These are phyloP conservation scores for Eptesicus fuscus DNA, from an alignment of 2,113 vertebrate species.

Conservation along the genomic window DNA sequence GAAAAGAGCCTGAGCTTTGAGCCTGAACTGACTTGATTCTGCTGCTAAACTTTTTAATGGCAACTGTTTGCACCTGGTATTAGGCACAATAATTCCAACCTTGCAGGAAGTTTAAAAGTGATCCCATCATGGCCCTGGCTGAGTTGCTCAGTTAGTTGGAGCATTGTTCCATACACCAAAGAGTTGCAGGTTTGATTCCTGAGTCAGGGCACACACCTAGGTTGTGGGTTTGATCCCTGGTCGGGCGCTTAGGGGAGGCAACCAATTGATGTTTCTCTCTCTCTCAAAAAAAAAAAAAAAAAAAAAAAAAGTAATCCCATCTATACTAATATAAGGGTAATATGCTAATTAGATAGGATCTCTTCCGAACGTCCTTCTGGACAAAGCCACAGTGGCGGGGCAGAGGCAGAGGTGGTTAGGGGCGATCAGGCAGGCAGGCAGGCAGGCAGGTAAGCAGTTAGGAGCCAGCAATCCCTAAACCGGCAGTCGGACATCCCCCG, in stretches of 20 bases:
- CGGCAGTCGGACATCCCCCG: no score
- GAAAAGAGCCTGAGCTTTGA: not conserved
- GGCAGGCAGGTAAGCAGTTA: no score
- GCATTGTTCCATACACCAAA: not conserved
- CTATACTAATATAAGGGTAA: no score
- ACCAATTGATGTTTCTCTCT: not conserved
- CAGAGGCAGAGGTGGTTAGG: no score
- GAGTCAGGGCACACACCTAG: not conserved
- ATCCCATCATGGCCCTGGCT: not conserved
- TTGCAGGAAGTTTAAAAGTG: not conserved
- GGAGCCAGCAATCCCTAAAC: no score
- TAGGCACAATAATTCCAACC: not conserved
- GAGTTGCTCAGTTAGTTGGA: not conserved
- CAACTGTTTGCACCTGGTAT: not conserved
- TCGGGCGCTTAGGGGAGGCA: not conserved
- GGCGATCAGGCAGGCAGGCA: no score
- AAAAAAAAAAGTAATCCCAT: not conserved
- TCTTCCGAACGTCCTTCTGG: no score
- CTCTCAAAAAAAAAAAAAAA: not conserved
- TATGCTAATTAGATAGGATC: no score
- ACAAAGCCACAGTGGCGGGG: no score
- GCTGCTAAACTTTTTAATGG: not conserved
- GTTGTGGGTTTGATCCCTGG: not conserved
- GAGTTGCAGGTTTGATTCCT: not conserved
- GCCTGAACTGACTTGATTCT: not conserved